Conservation (phyloP, 2,113 vertebrate genomes). For the Turdus rufiventris region DNA sequence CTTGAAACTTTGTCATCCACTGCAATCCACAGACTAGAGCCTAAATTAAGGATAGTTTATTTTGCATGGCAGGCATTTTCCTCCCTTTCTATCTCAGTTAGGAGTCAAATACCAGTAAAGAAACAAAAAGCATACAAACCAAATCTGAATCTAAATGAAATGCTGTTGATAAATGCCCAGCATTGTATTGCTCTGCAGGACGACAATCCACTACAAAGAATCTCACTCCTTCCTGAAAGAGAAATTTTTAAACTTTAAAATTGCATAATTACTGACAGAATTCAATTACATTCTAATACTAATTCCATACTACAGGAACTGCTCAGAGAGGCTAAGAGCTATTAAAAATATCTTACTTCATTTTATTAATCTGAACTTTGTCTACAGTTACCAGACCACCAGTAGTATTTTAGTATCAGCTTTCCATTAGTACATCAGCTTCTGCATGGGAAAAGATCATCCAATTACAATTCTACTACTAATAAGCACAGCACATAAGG, state of each 20-base stretch:
- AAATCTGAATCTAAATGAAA: constrained; percentile 98
- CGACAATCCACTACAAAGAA: constrained; percentile 99
- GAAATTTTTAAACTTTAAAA: background rate
- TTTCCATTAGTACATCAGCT: background rate
- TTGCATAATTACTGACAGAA: background rate
- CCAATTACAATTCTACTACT: background rate
- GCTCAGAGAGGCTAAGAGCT: background rate
- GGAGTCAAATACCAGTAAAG: background rate
- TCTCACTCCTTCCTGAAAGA: constrained; percentile 89
- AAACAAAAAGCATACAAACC: constrained; percentile 74
- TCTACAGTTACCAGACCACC: background rate
- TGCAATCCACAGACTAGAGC: background rate
- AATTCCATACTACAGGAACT: background rate
- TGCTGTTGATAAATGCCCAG: constrained; percentile 94
- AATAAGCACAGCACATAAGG: background rate
- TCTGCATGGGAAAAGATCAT: background rate
- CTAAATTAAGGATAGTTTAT: background rate
- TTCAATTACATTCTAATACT: background rate
- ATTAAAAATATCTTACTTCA: background rate
- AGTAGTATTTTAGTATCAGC: background rate
- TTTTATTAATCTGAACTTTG: background rate
- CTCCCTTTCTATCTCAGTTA: background rate
- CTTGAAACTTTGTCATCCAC: background rate
- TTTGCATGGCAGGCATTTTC: background rate
- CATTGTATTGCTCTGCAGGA: constrained; percentile 97